Base-by-base conservation (phyloP, 92 coral and sea anemone genomes). In the Meandrina meandrites region DNA sequence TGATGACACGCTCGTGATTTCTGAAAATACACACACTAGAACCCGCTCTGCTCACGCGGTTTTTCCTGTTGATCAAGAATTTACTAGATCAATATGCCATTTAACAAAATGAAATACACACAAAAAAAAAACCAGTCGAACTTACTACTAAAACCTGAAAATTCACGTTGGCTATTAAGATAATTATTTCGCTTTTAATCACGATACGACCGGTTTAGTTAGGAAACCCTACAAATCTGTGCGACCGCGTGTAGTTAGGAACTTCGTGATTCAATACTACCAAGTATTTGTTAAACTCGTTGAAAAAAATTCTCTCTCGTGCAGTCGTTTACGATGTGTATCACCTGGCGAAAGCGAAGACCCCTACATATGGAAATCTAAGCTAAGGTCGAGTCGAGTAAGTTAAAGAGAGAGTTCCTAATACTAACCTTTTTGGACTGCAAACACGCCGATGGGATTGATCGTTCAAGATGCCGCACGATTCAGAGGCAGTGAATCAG, bases 401-500 rank as follows among this genome's bases (percentile, higher is more conserved):
- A 68, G 73, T 68, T 68, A 9, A 17, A 68, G 35, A 27, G 35
- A 35, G 10, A 17, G 1, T 34, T 71, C 24, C 19, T 40, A n/a
- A n/a, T n/a, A 34, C 78, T 28, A 21, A 40, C 78, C 48, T 40
- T 12, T 72, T 35, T 37, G 27, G 27, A 37, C 78, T 36, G 71
- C 11, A 37, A 42, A 71, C 19, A 17, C 47, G 8, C 5, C 24
- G 24, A 21, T 32, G 42, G 9, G 76, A 40, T 18, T 35, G 48
- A 35, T 68, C 73, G 10, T 15, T 68, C 4, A 47, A 56, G 60
- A 47, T 54, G 36, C 82, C 64, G 68, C 69, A 36, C 40, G 86
- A 53, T 74, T 80, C 80, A 74, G 81, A 21, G 87, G 28, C 79
- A 36, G 72, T 19, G 58, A 31, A 70, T 27, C 78, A 51, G 71